Conservation (phyloP, 2,888 invertebrate genomes). For the Drosophila melanocephala region DNA sequence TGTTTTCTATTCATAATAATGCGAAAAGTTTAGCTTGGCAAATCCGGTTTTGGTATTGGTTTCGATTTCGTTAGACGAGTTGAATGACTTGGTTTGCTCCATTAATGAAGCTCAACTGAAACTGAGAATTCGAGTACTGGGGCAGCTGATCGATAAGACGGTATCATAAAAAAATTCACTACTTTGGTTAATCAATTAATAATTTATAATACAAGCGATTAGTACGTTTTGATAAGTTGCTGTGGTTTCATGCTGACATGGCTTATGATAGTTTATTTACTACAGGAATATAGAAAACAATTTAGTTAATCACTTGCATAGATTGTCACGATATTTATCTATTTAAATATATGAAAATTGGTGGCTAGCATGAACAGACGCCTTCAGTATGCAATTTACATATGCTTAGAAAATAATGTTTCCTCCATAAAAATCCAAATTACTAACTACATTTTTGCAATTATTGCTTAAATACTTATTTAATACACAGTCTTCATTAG, state of each 20-base stretch:
- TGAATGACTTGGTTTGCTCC: constrained; percentile 60
- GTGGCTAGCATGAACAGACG: background rate
- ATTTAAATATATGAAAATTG: constrained; percentile 4
- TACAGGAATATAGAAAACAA: constrained; percentile 7
- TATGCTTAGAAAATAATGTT: constrained; percentile 9
- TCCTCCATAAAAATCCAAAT: constrained; percentile 2
- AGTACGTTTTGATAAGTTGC: constrained; percentile 5
- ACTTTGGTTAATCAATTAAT: background rate
- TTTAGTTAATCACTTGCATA: constrained; percentile 4
- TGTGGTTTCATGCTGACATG: background rate
- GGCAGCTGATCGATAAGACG: constrained; percentile 20
- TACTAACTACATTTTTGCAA: constrained; percentile 1
- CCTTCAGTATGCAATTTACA: constrained; percentile 18
- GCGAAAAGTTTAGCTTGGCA: constrained; percentile 4
- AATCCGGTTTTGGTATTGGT: constrained; percentile 40
- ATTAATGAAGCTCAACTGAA: constrained; percentile 32
- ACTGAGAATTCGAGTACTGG: background rate
- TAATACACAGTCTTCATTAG: background rate
- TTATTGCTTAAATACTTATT: background rate
- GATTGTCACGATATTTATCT: constrained; percentile 18
- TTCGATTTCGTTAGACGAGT: constrained; percentile 50
- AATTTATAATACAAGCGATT: background rate
- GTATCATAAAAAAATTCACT: background rate
- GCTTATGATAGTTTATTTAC: background rate
- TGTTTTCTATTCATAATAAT: constrained; percentile 17